Evolutionary conservation across 2,888 invertebrate genomes (phyloP).

Genomic region (Drosophila eohydei): DNA sequence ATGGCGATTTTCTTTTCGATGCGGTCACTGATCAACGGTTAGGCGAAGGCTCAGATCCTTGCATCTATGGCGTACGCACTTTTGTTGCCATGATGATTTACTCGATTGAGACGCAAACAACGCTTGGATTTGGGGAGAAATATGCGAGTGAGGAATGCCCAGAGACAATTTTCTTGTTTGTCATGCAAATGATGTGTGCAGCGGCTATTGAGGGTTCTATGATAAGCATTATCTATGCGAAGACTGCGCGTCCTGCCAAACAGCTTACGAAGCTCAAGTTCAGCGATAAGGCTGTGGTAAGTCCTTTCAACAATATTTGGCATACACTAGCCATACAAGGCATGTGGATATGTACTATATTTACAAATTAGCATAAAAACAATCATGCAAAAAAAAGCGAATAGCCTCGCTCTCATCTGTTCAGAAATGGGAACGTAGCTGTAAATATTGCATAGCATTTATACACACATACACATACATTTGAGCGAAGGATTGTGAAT

Average conservation of each 20-base stretch:
- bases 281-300: constrained; percentile 90
- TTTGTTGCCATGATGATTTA: constrained; percentile 91
- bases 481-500: background rate
- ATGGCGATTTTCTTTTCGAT: constrained; percentile 91
- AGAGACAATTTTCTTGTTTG: constrained; percentile 90
- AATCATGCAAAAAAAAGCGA: background rate
- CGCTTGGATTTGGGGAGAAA: constrained; percentile 93
- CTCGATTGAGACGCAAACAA: constrained; percentile 94
- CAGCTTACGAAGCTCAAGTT: constrained; percentile 92
- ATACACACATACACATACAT: background rate
- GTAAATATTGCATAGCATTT: background rate
- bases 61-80: constrained; percentile 87
- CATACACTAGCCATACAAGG: background rate
- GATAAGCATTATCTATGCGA: constrained; percentile 90
- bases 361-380: background rate
- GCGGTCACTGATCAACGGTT: constrained; percentile 83
- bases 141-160: constrained; percentile 94
- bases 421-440: background rate
- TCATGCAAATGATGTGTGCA: constrained; percentile 91
- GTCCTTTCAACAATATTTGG: constrained; percentile 43
- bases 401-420: background rate
- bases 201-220: constrained; percentile 87
- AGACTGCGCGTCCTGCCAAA: constrained; percentile 91
- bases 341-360: background rate
- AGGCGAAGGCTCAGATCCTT: constrained; percentile 85